Conservation (phyloP, 2,797 vertebrate species). For the Mus spretus region DNA sequence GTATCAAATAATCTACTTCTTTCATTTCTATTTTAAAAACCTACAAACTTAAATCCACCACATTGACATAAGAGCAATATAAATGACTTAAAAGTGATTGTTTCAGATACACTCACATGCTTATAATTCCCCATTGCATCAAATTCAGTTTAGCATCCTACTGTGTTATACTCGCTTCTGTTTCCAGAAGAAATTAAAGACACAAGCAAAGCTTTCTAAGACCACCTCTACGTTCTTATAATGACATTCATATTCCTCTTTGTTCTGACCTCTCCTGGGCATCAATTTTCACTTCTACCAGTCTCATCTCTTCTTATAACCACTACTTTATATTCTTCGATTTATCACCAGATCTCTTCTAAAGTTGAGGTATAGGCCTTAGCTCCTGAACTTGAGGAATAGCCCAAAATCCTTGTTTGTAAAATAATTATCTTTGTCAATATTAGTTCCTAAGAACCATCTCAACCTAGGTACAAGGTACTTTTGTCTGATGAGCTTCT, state of each 20-base stretch:
- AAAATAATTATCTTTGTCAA: constrained; percentile 35
- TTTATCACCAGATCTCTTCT: background rate
- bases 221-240: background rate
- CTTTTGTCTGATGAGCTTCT: constrained; percentile 37
- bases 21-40: constrained; percentile 39
- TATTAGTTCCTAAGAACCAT: background rate
- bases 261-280: background rate
- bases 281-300: background rate
- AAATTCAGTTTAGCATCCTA: background rate
- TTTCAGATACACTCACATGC: background rate
- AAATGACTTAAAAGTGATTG: constrained; percentile 22
- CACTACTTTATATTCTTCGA: background rate
- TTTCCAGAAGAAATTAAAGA: background rate
- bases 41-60: background rate
- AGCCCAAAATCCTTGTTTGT: background rate
- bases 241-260: background rate
- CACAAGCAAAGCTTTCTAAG: background rate
- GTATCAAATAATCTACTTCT: background rate
- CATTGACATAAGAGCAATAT: constrained; percentile 24
- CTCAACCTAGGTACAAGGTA: background rate
- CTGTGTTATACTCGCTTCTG: background rate
- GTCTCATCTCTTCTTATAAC: background rate
- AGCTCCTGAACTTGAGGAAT: background rate
- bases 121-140: background rate
- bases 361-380: background rate